Evolutionary conservation across 2,888 invertebrate genomes (phyloP).

Genomic region (Ceraclea dissimilis): DNA sequence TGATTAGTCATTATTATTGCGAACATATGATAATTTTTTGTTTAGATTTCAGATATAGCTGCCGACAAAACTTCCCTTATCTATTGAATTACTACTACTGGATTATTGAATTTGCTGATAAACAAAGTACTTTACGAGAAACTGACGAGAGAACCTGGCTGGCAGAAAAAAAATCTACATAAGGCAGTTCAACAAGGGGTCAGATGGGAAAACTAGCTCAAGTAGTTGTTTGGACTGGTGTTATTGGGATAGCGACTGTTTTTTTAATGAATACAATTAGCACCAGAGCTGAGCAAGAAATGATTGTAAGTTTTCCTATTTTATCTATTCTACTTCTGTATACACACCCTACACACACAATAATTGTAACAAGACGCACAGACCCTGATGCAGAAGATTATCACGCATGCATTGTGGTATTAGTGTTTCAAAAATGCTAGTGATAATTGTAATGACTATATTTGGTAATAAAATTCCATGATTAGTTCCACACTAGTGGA

Average conservation of each 20-base stretch:
- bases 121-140: constrained; percentile 44
- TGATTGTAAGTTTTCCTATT: too few relatives aligned
- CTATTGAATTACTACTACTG: constrained; percentile 62
- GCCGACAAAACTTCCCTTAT: constrained; percentile 57
- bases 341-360: too few relatives aligned
- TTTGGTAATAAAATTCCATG: too few relatives aligned
- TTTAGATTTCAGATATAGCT: constrained; percentile 63
- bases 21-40: constrained; percentile 27
- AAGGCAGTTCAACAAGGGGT: neutral
- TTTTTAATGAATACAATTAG: neutral
- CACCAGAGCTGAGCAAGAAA: too few relatives aligned
- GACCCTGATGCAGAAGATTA: too few relatives aligned
- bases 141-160: constrained; percentile 52
- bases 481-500: too few relatives aligned
- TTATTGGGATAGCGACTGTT: neutral
- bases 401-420: too few relatives aligned
- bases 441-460: too few relatives aligned
- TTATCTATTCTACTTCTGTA: too few relatives aligned
- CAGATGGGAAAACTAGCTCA: neutral
- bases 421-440: too few relatives aligned
- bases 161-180: constrained; percentile 43
- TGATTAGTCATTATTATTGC: neutral
- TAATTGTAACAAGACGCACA: too few relatives aligned
- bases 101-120: constrained; percentile 55
- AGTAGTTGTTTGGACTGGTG: neutral